phyloP scores from a whole-genome alignment of 2,797 vertebrate genomes.

The Gorsachius magnificus region DNA sequence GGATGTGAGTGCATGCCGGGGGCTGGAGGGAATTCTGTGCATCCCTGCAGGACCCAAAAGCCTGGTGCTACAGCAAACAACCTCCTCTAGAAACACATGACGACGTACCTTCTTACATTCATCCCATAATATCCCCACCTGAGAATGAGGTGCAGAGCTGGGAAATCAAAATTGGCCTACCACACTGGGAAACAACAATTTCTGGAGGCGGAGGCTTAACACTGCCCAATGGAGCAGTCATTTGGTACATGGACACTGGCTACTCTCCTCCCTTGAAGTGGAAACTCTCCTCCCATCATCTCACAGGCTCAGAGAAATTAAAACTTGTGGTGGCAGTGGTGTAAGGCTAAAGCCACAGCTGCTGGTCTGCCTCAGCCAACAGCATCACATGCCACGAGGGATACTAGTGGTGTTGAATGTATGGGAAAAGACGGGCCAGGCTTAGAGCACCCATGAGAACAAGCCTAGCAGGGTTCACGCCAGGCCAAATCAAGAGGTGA shows the following conservation, averaged over 20 bases:
- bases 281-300: not conserved
- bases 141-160: not conserved
- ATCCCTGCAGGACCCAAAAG: not conserved
- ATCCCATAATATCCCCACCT: not conserved
- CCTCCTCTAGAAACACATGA: not conserved
- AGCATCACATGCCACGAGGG: not conserved
- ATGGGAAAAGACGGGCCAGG: rapidly evolving
- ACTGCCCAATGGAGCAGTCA: not conserved
- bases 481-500: not conserved
- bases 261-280: not conserved
- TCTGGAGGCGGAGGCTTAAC: not conserved
- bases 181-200: not conserved
- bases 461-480: rapidly evolving
- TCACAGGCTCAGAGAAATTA: not conserved
- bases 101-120: not conserved
- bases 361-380: not conserved
- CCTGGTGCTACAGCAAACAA: not conserved
- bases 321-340: not conserved
- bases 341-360: not conserved
- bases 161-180: not conserved
- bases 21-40: constrained; percentile 16
- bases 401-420: rapidly evolving
- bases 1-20: not conserved
- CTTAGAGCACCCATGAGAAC: not conserved
- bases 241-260: not conserved